Percentiles rank a stretch among this genome's conserved stretches.
Evolutionary conservation across 2,888 invertebrate species (phyloP).

Genomic region (Cyaniris semiargus): DNA sequence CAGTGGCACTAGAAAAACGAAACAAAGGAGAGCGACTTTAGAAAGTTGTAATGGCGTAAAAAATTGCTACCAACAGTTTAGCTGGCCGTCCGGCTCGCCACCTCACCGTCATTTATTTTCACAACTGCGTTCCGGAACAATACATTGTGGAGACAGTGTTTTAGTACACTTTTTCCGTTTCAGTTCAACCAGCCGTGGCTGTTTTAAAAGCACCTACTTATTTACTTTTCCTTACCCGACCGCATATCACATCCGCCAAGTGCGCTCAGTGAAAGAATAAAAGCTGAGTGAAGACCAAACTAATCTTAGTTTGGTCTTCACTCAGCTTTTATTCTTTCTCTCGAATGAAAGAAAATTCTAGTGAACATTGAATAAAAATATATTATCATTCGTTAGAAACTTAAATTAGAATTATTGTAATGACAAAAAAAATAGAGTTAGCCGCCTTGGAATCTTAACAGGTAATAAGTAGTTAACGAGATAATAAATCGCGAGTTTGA

Average conservation of each 20-base stretch:
- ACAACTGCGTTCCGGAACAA: conserved; percentile 37
- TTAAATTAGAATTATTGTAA: too few species aligned
- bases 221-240: conserved; percentile 32
- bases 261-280: not conserved
- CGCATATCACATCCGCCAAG: not conserved
- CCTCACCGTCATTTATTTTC: conserved; percentile 39
- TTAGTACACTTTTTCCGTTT: conserved; percentile 30
- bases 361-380: not conserved
- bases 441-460: not conserved
- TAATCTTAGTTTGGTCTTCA: not conserved
- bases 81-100: conserved; percentile 40
- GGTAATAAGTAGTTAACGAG: too few species aligned
- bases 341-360: not conserved
- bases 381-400: not conserved
- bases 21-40: conserved; percentile 38
- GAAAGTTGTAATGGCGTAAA: conserved; percentile 48
- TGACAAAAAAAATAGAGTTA: not conserved
- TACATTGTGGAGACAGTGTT: conserved; percentile 32
- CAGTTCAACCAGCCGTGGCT: conserved; percentile 22
- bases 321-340: not conserved
- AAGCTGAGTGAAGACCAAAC: not conserved
- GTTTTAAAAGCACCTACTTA: conserved; percentile 17
- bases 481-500: too few species aligned
- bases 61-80: conserved; percentile 43
- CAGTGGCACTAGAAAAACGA: conserved; percentile 21